Evolutionary conservation across 2,888 invertebrate species (phyloP), one percentile per base, ranked within the genome.

Genomic region (Galeopsomyia nigrocyanea): DNA sequence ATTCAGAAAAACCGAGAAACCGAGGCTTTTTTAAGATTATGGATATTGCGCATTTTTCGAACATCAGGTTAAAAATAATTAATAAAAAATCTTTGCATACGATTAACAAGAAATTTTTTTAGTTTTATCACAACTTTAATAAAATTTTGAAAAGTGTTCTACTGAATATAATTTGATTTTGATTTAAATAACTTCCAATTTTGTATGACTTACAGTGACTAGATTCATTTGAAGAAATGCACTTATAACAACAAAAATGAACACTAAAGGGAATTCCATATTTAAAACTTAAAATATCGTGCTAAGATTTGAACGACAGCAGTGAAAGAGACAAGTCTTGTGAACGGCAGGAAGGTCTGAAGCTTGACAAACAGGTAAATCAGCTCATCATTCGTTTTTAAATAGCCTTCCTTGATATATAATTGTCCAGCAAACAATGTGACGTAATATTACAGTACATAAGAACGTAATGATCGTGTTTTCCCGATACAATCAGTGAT

Each of bases 131-230:
- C n/a, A n/a, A n/a, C n/a, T n/a, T n/a, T n/a, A n/a, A n/a, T n/a
- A n/a, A n/a, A n/a, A n/a, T n/a, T n/a, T n/a, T n/a, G n/a, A n/a
- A n/a, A n/a, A n/a, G n/a, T n/a, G n/a, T n/a, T n/a, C n/a, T n/a
- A n/a, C n/a, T n/a, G n/a, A 19, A 22, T 53, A 47, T 9, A n/a
- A 61, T 60, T 55, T 49, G 16, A 70, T 39, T 17, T 31, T 19
- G 3, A 13, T 63, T n/a, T 55, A 13, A 10, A 55, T 17, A 46
- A 61, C 51, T 46, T 60, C 26, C 10, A 62, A 66, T 57, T n/a
- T 16, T 57, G 53, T 57, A 46, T 14, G 73, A 80, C 80, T 77
- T 57, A 80, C 80, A 10, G 14, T 17, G 21, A 71, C 64, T 57
- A 63, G 50, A 31, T 62, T 47, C 17, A 57, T 74, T 39, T 57